These are phyloP conservation scores for Gobius niger DNA, from an alignment of 2,113 vertebrate species.

Conservation along the genomic window DNA sequence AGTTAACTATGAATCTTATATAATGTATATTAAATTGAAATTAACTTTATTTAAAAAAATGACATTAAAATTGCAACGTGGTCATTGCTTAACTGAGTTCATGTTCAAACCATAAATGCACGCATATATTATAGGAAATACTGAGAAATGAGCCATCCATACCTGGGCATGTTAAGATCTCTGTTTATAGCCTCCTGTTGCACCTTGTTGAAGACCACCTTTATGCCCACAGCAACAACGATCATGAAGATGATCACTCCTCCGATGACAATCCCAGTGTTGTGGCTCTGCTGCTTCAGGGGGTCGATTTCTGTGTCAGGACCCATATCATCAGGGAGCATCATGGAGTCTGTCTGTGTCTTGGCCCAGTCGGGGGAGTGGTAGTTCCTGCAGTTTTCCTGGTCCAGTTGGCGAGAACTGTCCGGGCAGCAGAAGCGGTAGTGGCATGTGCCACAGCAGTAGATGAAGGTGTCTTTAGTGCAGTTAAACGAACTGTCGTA, in stretches of 20 bases:
- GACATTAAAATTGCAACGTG: neutral
- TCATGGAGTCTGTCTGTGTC: slow-evolving; percentile 77
- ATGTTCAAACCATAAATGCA: neutral
- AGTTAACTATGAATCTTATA: neutral
- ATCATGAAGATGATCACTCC: slow-evolving; percentile 89
- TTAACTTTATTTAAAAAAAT: neutral
- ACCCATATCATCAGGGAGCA: slow-evolving; percentile 57
- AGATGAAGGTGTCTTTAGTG: slow-evolving; percentile 85
- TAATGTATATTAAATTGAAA: neutral
- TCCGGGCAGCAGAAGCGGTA: slow-evolving; percentile 93
- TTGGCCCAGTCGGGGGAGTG: slow-evolving; percentile 88
- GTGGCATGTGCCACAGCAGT: slow-evolving; percentile 90
- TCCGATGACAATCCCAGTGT: slow-evolving; percentile 89
- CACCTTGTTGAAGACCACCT: slow-evolving; percentile 90
- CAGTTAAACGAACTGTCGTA: slow-evolving; percentile 90
- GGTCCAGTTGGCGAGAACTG: slow-evolving; percentile 81
- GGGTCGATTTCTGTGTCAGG: slow-evolving; percentile 74
- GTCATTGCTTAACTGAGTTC: neutral
- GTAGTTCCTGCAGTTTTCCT: slow-evolving; percentile 85
- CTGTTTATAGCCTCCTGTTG: slow-evolving; percentile 84
- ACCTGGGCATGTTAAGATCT: slow-evolving; percentile 91
- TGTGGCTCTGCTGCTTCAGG: slow-evolving; percentile 81
- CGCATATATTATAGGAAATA: neutral
- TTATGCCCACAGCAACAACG: slow-evolving; percentile 85
- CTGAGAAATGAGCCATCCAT: slow-evolving; percentile 14